Evolutionary conservation across 2,797 vertebrate species (phyloP).

Genomic region (Poliocrania exsul): DNA sequence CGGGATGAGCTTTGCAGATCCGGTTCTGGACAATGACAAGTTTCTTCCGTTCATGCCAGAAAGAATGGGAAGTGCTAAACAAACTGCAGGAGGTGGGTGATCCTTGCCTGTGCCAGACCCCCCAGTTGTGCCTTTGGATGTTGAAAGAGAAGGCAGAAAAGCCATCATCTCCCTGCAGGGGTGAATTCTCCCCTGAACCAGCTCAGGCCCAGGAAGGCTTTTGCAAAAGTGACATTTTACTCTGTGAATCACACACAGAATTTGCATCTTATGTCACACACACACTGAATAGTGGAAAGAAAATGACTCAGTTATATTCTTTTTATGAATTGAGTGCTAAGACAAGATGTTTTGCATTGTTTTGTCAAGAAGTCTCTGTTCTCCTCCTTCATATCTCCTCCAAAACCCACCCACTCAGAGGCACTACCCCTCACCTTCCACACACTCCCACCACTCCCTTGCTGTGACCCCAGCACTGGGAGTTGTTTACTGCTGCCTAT

Average conservation of each 20-base stretch:
- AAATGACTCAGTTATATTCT: constrained; percentile 46
- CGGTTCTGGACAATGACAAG: not conserved
- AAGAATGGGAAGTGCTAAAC: not conserved
- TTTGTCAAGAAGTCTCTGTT: not conserved
- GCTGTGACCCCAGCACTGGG: not conserved
- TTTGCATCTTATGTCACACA: constrained; percentile 36
- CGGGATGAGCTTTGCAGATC: constrained; percentile 41
- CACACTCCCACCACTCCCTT: not conserved
- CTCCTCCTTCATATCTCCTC: not conserved
- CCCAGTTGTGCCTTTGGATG: not conserved
- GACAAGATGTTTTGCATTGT: constrained; percentile 12
- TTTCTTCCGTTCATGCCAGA: not conserved
- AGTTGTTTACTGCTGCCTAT: constrained; percentile 44
- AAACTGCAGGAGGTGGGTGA: not conserved
- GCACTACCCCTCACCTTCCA: not conserved
- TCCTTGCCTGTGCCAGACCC: not conserved
- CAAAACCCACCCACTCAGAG: not conserved
- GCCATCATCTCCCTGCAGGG: not conserved
- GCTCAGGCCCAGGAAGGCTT: not conserved
- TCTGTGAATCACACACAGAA: constrained; percentile 23
- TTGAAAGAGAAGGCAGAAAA: not conserved
- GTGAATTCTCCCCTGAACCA: not conserved
- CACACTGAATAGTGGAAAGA: constrained; percentile 37
- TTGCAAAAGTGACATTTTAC: constrained; percentile 41
- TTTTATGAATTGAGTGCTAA: constrained; percentile 53